Conservation (phyloP, 2,113 vertebrate species). For the Cercopithecus mona region DNA sequence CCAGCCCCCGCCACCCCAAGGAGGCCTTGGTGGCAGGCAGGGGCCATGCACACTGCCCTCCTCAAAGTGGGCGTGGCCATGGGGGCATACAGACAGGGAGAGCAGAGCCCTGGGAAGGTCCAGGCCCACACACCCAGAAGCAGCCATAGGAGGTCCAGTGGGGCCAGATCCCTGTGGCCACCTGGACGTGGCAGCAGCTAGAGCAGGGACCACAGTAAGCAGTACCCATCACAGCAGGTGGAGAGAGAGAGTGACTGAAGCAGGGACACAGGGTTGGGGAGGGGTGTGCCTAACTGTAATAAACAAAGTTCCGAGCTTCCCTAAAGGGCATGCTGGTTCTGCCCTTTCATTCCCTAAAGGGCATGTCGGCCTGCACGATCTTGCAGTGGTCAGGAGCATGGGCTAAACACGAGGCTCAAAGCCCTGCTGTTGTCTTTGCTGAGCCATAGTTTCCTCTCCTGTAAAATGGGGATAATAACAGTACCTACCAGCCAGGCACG, state of each 20-base stretch:
- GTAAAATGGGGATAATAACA: background rate
- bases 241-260: background rate
- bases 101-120: background rate
- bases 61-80: accelerated
- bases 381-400: accelerated
- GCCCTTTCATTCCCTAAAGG: too few species aligned
- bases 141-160: background rate
- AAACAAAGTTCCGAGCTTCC: background rate
- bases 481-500: background rate
- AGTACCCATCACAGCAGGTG: background rate
- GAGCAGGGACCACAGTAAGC: background rate
- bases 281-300: too few species aligned
- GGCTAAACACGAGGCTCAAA: background rate
- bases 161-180: background rate
- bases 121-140: background rate
- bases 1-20: background rate
- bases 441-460: background rate
- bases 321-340: background rate
- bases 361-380: background rate
- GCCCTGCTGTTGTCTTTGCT: background rate
- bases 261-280: accelerated
- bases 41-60: accelerated
- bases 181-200: background rate
- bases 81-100: accelerated
- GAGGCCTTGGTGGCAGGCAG: background rate